Evolutionary conservation across 2,113 vertebrate species (phyloP).

Genomic region (Callorhinus ursinus): DNA sequence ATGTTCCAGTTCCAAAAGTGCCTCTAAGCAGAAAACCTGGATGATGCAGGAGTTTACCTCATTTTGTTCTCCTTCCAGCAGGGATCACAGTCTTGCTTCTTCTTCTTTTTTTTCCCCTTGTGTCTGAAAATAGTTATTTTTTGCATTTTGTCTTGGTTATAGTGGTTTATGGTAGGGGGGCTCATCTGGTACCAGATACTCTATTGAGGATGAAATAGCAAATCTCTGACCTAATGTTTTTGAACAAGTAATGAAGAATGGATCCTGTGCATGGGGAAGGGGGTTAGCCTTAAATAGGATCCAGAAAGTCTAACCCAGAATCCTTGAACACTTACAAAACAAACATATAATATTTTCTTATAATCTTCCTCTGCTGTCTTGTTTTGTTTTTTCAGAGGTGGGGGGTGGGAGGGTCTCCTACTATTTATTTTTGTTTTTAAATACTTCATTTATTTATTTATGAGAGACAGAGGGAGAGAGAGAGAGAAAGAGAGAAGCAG

Average conservation of each 20-base stretch:
- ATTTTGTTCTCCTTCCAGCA: not conserved
- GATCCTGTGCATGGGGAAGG: not conserved
- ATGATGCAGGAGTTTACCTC: fast-evolving
- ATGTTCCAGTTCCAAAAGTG: too few relatives aligned
- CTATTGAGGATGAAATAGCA: not conserved
- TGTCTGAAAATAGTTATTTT: not conserved
- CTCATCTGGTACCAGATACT: not conserved
- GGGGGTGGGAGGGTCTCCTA: too few relatives aligned
- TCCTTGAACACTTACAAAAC: not conserved
- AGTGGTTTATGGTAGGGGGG: too few relatives aligned
- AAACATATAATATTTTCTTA: not conserved
- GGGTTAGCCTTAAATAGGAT: not conserved
- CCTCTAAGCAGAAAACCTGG: not conserved
- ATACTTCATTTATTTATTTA: too few relatives aligned
- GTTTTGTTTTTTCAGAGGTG: not conserved
- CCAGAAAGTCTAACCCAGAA: not conserved
- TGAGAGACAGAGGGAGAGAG: too few relatives aligned
- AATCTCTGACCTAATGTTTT: not conserved
- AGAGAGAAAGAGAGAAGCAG: too few relatives aligned
- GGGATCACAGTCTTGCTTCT: not conserved
- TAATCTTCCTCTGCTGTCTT: not conserved
- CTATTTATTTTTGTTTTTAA: not conserved
- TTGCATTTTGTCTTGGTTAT: not conserved
- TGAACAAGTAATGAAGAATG: not conserved
- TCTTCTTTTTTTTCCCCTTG: fast-evolving